Conservation (phyloP, 2,888 invertebrate genomes). For the Eupithecia pulchellata region DNA sequence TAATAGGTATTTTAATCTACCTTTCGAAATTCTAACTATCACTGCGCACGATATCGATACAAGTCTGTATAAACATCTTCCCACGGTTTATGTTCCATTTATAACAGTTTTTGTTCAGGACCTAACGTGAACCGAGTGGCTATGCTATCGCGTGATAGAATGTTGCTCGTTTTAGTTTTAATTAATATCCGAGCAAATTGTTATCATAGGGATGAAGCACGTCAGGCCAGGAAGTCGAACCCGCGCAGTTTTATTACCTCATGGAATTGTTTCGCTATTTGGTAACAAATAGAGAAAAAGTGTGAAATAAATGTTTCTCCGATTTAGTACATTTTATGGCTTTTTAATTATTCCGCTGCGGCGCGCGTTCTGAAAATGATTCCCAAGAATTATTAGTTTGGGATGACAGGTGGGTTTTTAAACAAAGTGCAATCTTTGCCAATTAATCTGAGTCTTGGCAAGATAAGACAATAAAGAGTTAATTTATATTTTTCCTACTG, state of each 20-base stretch:
- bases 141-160: constrained; percentile 63
- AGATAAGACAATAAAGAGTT: not conserved
- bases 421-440: not conserved
- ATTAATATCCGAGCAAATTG: constrained; percentile 33
- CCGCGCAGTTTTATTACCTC: constrained; percentile 50
- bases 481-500: not conserved
- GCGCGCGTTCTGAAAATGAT: constrained; percentile 9
- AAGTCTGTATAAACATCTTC: constrained; percentile 48
- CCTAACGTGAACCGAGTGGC: constrained; percentile 53
- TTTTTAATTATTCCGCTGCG: not conserved
- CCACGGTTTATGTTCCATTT: constrained; percentile 55
- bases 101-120: constrained; percentile 52
- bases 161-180: constrained; percentile 40
- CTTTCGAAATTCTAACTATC: constrained; percentile 25
- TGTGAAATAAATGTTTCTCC: not conserved
- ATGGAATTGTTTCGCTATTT: constrained; percentile 45
- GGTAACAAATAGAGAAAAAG: not conserved
- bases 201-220: constrained; percentile 19
- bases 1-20: not conserved
- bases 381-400: not conserved
- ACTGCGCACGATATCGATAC: constrained; percentile 29
- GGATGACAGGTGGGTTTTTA: not conserved
- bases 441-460: not conserved
- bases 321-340: not conserved
- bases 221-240: constrained; percentile 45